Conservation (phyloP, 1,140 invertebrate genomes). For the Trichomalopsis sarcophagae region DNA sequence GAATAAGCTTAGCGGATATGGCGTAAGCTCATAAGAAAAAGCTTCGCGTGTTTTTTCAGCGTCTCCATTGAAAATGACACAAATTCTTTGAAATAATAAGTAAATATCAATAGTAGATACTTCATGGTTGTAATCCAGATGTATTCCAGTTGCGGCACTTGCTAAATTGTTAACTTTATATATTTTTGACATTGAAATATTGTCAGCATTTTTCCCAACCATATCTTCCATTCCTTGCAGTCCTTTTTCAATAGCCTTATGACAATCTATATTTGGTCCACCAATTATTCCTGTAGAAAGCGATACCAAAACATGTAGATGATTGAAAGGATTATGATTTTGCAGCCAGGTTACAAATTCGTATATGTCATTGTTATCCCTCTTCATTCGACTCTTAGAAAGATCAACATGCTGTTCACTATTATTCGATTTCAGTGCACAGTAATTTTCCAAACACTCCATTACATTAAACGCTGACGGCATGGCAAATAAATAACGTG, state of each 20-base stretch:
- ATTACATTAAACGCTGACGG: constrained; percentile 50
- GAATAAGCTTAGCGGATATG: constrained; percentile 63
- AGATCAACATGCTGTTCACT: constrained; percentile 71
- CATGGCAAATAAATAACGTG: too few relatives aligned
- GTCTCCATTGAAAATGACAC: constrained; percentile 51
- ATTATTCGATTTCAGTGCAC: constrained; percentile 61
- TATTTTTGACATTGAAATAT: constrained; percentile 26
- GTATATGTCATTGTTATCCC: constrained; percentile 64
- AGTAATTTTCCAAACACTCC: constrained; percentile 63
- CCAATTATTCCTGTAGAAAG: constrained; percentile 61
- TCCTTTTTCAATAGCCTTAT: constrained; percentile 10
- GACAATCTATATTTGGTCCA: not conserved
- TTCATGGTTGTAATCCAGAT: constrained; percentile 24
- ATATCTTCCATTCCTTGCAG: constrained; percentile 40
- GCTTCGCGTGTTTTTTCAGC: constrained; percentile 62
- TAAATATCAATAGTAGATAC: constrained; percentile 60
- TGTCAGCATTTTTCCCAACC: constrained; percentile 45
- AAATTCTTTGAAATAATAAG: constrained; percentile 68
- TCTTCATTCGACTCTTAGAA: constrained; percentile 64
- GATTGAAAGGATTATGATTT: constrained; percentile 62
- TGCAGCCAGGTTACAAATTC: constrained; percentile 67
- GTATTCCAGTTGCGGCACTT: not conserved
- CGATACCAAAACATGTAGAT: constrained; percentile 60
- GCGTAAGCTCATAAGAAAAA: constrained; percentile 66
- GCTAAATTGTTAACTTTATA: constrained; percentile 46